Conservation (phyloP, 2,797 vertebrate genomes). For the Pampus argenteus region DNA sequence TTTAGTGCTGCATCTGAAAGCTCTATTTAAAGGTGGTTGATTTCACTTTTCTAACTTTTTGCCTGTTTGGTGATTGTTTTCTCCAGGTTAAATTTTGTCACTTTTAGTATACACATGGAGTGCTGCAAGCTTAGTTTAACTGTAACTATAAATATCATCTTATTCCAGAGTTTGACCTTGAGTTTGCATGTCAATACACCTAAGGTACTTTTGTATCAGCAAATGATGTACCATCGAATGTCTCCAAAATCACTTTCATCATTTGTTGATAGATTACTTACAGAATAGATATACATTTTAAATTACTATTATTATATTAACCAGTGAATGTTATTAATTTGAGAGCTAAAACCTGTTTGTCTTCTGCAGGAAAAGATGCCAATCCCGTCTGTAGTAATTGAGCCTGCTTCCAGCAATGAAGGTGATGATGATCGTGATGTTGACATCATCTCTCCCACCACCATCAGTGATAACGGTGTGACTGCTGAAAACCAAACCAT, state of each 20-base stretch:
- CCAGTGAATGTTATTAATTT: not conserved
- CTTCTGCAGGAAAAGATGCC: slow-evolving; percentile 83
- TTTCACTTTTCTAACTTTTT: not conserved
- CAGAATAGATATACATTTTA: not conserved
- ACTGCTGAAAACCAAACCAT: slow-evolving; percentile 51
- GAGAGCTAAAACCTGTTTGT: not conserved
- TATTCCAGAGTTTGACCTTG: too few relatives aligned
- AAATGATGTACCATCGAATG: too few relatives aligned
- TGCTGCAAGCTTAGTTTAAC: not conserved
- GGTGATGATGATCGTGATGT: slow-evolving; percentile 88
- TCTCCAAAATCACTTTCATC: not conserved
- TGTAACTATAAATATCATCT: too few relatives aligned
- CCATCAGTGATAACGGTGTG: slow-evolving; percentile 75
- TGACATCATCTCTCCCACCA: slow-evolving; percentile 70
- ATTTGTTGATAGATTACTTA: not conserved
- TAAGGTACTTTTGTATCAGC: too few relatives aligned
- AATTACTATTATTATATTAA: not conserved
- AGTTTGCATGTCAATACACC: too few relatives aligned
- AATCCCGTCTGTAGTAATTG: slow-evolving; percentile 95
- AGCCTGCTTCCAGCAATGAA: slow-evolving; percentile 96
- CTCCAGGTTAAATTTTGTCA: not conserved
- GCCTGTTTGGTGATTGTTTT: too few relatives aligned
- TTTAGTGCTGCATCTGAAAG: too few relatives aligned
- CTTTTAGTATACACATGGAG: too few relatives aligned
- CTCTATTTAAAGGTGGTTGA: too few relatives aligned